Evolutionary conservation across 2,797 vertebrate species (phyloP).

Genomic region (Sebastes kiyomatsui): DNA sequence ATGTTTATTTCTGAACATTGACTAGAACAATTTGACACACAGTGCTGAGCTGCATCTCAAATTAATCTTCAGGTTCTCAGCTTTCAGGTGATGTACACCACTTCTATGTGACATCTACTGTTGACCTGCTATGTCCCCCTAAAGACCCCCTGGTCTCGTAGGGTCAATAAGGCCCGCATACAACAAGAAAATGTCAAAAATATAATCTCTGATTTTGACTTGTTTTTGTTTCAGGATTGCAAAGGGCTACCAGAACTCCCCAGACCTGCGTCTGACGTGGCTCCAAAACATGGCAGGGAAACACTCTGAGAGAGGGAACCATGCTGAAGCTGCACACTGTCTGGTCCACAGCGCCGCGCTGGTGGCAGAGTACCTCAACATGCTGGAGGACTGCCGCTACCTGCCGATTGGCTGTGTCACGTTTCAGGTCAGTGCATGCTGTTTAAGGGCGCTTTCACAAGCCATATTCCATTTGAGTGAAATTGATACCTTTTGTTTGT

Average conservation of each 20-base stretch:
- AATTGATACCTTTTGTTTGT: no score
- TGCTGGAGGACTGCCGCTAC: constrained; percentile 93
- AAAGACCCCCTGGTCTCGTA: no score
- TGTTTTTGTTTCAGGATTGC: constrained; percentile 84
- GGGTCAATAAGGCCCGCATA: not conserved
- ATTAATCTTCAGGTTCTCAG: no score
- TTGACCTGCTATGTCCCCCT: no score
- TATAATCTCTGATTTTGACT: not conserved
- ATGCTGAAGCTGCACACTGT: constrained; percentile 93
- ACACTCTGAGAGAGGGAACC: constrained; percentile 89
- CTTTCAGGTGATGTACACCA: no score
- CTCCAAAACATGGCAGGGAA: constrained; percentile 95
- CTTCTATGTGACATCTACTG: no score
- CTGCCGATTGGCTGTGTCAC: constrained; percentile 93
- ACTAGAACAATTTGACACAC: no score
- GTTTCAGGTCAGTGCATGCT: constrained; percentile 86
- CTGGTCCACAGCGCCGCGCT: constrained; percentile 92
- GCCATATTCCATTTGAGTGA: no score
- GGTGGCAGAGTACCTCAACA: constrained; percentile 93
- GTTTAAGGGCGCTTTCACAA: not conserved
- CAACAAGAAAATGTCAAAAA: not conserved
- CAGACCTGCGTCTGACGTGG: constrained; percentile 93
- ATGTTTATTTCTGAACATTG: no score
- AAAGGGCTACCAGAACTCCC: constrained; percentile 94
- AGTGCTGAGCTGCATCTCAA: no score